phyloP scores from a whole-genome alignment of 2,888 invertebrate genomes.

The Metalampra italica region DNA sequence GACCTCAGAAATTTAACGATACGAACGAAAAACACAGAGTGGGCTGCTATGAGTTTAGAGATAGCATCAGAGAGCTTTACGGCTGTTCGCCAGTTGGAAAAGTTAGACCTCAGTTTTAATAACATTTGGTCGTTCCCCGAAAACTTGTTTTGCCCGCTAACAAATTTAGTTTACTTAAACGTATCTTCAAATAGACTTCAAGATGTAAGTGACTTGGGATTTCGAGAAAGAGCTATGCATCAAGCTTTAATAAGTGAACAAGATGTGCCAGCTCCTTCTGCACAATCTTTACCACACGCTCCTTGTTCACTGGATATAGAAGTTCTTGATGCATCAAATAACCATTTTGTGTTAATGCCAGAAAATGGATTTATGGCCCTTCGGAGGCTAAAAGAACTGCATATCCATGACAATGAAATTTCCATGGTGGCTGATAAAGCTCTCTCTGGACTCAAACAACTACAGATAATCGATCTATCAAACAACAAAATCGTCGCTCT shows the following conservation, averaged over 20 bases:
- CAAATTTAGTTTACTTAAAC: conserved; percentile 88
- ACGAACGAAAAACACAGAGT: conserved; percentile 89
- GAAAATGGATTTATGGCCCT: conserved; percentile 89
- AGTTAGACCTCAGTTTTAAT: conserved; percentile 91
- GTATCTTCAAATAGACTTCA: conserved; percentile 92
- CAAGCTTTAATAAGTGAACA: conserved; percentile 82
- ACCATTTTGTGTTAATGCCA: conserved; percentile 90
- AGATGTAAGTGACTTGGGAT: conserved; percentile 92
- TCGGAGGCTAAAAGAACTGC: conserved; percentile 86
- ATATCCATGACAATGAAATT: conserved; percentile 93
- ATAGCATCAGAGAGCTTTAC: conserved; percentile 88
- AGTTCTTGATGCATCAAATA: conserved; percentile 89
- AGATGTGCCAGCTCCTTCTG: conserved; percentile 64
- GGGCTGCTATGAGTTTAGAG: conserved; percentile 91
- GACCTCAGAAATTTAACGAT: conserved; percentile 92
- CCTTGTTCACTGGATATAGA: conserved; percentile 89
- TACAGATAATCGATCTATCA: conserved; percentile 92
- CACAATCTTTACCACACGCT: conserved; percentile 59
- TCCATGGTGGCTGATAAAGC: conserved; percentile 92
- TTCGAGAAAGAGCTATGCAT: conserved; percentile 84
- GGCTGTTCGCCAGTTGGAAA: conserved; percentile 87
- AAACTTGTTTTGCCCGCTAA: conserved; percentile 89
- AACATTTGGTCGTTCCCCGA: conserved; percentile 94
- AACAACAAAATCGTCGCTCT: conserved; percentile 93
- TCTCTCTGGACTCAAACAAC: conserved; percentile 86